Conservation (phyloP, 2,888 invertebrate genomes). For the Phyto melanocephala region DNA sequence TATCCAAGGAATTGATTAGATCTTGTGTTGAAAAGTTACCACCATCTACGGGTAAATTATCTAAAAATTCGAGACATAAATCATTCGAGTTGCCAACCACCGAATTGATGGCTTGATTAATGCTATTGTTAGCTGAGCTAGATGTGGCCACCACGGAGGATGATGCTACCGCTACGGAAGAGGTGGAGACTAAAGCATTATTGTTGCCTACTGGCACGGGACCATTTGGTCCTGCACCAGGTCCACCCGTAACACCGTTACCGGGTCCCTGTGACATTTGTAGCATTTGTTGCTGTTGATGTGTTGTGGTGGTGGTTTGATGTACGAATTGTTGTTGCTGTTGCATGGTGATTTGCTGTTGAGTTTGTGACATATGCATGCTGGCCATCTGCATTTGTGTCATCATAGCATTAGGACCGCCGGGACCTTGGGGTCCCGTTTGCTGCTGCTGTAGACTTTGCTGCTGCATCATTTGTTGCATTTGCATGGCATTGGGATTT, state of each 20-base stretch:
- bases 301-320: slow-evolving; percentile 72
- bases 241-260: slow-evolving; percentile 35
- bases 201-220: slow-evolving; percentile 59
- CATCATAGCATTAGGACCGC: slow-evolving; percentile 70
- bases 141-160: slow-evolving; percentile 59
- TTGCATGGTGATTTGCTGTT: slow-evolving; percentile 81
- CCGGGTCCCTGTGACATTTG: slow-evolving; percentile 71
- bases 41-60: slow-evolving; percentile 89
- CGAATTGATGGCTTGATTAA: slow-evolving; percentile 78
- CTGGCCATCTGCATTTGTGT: slow-evolving; percentile 82
- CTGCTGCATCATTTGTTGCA: slow-evolving; percentile 77
- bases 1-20: slow-evolving; percentile 89
- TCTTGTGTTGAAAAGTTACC: slow-evolving; percentile 89
- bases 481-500: slow-evolving; percentile 72
- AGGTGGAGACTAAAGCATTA: slow-evolving; percentile 59
- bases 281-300: slow-evolving; percentile 77
- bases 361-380: slow-evolving; percentile 86
- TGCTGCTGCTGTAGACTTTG: slow-evolving; percentile 73
- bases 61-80: slow-evolving; percentile 91
- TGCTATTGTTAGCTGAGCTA: slow-evolving; percentile 73
- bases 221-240: slow-evolving; percentile 12
- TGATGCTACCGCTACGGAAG: slow-evolving; percentile 65
- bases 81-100: slow-evolving; percentile 80
- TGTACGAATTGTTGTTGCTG: slow-evolving; percentile 78
- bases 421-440: slow-evolving; percentile 61